Conservation (phyloP, 2,113 vertebrate species). For the Labeo catla region DNA sequence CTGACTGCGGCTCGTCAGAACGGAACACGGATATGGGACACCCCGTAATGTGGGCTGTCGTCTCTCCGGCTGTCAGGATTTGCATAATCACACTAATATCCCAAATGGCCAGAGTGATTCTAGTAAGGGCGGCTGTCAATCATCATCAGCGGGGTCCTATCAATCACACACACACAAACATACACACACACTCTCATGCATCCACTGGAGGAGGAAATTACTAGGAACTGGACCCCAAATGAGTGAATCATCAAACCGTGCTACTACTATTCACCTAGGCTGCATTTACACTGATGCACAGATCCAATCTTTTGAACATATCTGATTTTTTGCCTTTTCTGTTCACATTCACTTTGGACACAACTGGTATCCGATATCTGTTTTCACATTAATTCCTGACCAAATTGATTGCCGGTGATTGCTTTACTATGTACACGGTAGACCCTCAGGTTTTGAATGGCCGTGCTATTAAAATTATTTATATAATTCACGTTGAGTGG, state of each 20-base stretch:
- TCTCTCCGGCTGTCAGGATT: constrained; percentile 59
- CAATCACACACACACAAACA: constrained; percentile 49
- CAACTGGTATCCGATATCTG: no score
- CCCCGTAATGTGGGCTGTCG: constrained; percentile 33
- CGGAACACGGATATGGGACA: constrained; percentile 55
- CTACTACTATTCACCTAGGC: not conserved
- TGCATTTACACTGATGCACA: no score
- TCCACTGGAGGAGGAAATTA: not conserved
- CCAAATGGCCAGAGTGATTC: constrained; percentile 59
- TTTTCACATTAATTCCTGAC: no score
- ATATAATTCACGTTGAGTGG: no score
- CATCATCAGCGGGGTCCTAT: constrained; percentile 60
- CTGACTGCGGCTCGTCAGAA: constrained; percentile 62
- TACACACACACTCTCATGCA: not conserved
- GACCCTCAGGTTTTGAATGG: no score
- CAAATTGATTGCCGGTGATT: no score
- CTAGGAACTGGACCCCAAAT: not conserved
- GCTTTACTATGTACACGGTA: no score
- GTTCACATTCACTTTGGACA: no score
- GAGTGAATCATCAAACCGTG: not conserved
- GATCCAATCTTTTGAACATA: no score
- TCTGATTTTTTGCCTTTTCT: no score
- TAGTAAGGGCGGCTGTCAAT: constrained; percentile 59
- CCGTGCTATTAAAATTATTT: no score
- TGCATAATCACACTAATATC: constrained; percentile 68